A percentile compares a stretch with the other conserved stretches of the same genome.
Conservation (phyloP, 2,797 vertebrate genomes). For the Notoglanidium macrostoma region DNA sequence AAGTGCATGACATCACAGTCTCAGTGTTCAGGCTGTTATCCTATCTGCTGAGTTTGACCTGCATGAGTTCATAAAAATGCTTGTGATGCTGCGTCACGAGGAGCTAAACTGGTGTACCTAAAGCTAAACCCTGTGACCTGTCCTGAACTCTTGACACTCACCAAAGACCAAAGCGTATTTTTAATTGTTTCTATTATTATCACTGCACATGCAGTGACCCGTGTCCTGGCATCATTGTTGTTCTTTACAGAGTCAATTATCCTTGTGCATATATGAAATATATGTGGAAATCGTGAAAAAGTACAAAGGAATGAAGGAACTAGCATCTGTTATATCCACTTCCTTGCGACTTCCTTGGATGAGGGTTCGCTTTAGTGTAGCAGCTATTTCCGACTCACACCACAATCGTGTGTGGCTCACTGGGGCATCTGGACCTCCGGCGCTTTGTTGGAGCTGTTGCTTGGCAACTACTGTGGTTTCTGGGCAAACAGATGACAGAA, state of each 20-base stretch:
- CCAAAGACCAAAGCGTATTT: conserved; percentile 6
- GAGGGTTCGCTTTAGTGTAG: conserved; percentile 36
- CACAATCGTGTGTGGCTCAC: conserved; percentile 55
- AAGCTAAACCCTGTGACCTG: conserved; percentile 37
- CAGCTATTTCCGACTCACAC: conserved; percentile 52
- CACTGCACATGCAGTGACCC: neutral
- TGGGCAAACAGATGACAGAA: conserved; percentile 41
- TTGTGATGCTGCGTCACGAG: conserved; percentile 38
- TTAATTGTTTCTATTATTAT: conserved; percentile 40
- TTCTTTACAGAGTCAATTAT: neutral
- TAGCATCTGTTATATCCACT: conserved; percentile 31
- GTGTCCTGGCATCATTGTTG: neutral
- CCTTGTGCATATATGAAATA: neutral
- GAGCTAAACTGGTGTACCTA: conserved; percentile 26
- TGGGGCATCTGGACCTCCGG: conserved; percentile 52
- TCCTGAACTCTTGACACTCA: conserved; percentile 43
- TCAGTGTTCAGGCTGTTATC: conserved; percentile 5
- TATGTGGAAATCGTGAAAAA: neutral
- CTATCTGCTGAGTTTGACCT: conserved; percentile 44
- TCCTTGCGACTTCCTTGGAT: conserved; percentile 42
- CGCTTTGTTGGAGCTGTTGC: conserved; percentile 48
- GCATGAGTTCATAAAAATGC: conserved; percentile 54
- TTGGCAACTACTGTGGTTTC: conserved; percentile 30
- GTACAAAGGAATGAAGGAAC: neutral
- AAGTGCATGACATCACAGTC: conserved; percentile 46